Evolutionary conservation across 1,140 invertebrate species (phyloP), one percentile per base, ranked within the genome.

Genomic region (Drosophila lowei): DNA sequence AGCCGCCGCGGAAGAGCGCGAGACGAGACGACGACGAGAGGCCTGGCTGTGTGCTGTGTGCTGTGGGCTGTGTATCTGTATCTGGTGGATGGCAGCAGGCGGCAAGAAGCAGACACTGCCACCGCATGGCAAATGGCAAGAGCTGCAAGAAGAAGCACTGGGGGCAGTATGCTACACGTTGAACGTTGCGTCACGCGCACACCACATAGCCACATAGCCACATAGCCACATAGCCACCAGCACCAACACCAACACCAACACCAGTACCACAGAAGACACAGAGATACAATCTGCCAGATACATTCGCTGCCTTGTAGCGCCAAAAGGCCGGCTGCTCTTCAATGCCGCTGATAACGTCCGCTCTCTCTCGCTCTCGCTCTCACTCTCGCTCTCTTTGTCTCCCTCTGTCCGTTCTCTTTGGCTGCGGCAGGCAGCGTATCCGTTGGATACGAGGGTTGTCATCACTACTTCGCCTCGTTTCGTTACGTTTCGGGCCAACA

Each of bases 121-220:
- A 38, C 34, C 52, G 43, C 48, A 44, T 48, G 63, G 67, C 44
- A 60, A 67, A 71, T 55, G 49, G 57, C 61, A 72, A 65, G 50
- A 44, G 41, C 49, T 43, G 61, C 59, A 58, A 63, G 52, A 58
- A 64, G 65, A 70, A 71, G 58, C 67, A 72, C 43, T 25, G 46
- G 50, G 28, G 28, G 49, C 41, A 18, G 48, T 41, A 42, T 34
- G 54, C 62, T 76, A 80, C 66, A 67, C 73, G 52, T 78, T 71
- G 42, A 59, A 59, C 63, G 72, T 88, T 88, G 83, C 83, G 83
- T 88, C 83, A 88, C 78, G 83, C 75, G 78, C 68, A 30, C 57
- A 34, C 42, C 48, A 47, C 21, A 38, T 13, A 38, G 34, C 34
- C 44, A 41, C 41, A 18, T 13, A 38, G 34, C 34, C 44, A 41